Evolutionary conservation across 2,113 vertebrate species (phyloP), one percentile per base, ranked within the genome.

Genomic region (Nanorana parkeri): DNA sequence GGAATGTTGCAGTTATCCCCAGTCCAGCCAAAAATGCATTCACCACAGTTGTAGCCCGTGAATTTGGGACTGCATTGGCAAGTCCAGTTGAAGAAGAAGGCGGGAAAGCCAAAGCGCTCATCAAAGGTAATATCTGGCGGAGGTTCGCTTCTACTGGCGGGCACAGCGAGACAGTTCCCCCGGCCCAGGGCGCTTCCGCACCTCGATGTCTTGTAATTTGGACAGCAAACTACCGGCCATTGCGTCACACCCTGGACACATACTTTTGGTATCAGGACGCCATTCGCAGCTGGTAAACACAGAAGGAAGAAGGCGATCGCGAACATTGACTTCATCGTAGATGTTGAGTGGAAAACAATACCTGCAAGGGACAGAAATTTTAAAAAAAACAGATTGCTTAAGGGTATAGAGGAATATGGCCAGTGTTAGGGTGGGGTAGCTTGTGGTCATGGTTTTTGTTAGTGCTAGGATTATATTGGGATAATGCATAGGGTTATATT

Each of bases 71-170:
- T 24, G 21, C 74, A 77, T 20, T 13, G 16, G 56, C 74, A 77
- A 0, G n/a, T 77, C 0, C 0, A 1, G 7, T 15, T 64, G 60
- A 28, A 77, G 23, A 20, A 64, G 26, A 4, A 20, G 3, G 0
- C 0, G 0, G 58, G 58, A 41, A 17, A 77, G 0, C 0, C 0
- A 20, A 51, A 0, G 19, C 74, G n/a, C 0, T 77, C 74, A 20
- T 77, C 74, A 0, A 10, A 10, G 0, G 0, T 1, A 0, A 75
- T 6, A 47, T 16, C 24, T 3, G 1, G 10, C 0, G 2, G 1
- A 3, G 1, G 17, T 1, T 5, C 5, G 6, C n/a, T 3, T 13
- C 72, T 60, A 15, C 28, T 75, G 5, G 1, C 3, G 1, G 15
- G 4, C 0, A 11, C 0, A 0, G 2, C 0, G 2, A 24, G 0